Base-by-base conservation (phyloP, 1,140 invertebrate species). In the Periplaneta americana region DNA sequence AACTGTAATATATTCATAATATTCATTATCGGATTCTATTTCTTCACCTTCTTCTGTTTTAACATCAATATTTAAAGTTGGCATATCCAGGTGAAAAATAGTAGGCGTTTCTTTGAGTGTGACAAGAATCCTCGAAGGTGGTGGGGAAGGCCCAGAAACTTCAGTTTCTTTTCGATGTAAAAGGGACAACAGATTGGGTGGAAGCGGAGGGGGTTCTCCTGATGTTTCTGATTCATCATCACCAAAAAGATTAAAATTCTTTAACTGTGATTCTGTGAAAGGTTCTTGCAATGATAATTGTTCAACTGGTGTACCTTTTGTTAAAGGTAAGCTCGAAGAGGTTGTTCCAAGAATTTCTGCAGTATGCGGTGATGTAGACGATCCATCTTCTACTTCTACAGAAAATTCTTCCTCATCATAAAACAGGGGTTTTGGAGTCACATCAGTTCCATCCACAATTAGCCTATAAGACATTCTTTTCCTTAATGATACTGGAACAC, bases 101-200 rank as follows among this genome's bases (percentile, higher is more conserved):
- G 93, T 93, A 37, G 91, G 89, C 0, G 93, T 94, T 87, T 95
- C 94, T 75, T 87, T 90, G 0, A 95, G 86, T 1, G 88, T 88
- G 9, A 95, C 87, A 6, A 78, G 17, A 28, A 82, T 34, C 28
- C 31, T 10, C 22, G n/a, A 33, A 34, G 31, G 48, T 33, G 79
- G 79, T 34, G n/a, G 34, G 18, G 48, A 39, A 74, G 11, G n/a
- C 11, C 28, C 48, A 28, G 48, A n/a, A n/a, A 66, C 11, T 66
- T n/a, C 48, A 28, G 22, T 22, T 13, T 28, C 48, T n/a, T 66
- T 4, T n/a, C 22, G 48, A 0, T 66, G 48, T n/a, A 66, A 66
- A 11, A 66, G n/a, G 11, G 22, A 66, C 22, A n/a, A 66, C 22
- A 66, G n/a, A n/a, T 66, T 66, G 22, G 22, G 11, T 5, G 48